Percentiles rank a stretch among this genome's conserved stretches.
These are phyloP conservation scores for Strigamia crassipes DNA, from an alignment of 2,888 invertebrate genomes.

Conservation along the genomic window DNA sequence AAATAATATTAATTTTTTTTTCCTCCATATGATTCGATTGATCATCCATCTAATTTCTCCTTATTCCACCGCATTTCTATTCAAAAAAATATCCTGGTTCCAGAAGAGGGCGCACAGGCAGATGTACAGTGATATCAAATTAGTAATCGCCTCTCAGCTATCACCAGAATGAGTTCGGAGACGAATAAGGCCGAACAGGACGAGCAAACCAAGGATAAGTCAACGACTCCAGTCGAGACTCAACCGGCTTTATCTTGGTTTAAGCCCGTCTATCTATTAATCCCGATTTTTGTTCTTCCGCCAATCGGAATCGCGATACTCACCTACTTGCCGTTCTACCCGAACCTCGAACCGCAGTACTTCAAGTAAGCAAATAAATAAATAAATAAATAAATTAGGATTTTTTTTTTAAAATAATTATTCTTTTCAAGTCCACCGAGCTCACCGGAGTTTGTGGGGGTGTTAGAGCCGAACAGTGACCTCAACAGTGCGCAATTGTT, in stretches of 20 bases:
- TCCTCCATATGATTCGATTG: not conserved
- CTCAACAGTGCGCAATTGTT: not conserved
- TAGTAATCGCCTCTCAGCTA: not conserved
- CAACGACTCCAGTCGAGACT: not conserved
- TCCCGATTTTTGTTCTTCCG: not conserved
- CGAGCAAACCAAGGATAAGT: not conserved
- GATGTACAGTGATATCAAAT: not conserved
- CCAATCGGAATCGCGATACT: not conserved
- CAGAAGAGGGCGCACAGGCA: not conserved
- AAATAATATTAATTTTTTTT: no score
- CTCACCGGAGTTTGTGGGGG: not conserved
- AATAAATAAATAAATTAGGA: no score
- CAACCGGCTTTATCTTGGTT: not conserved
- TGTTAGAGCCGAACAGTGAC: not conserved
- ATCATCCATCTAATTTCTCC: not conserved
- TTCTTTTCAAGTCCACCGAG: conserved; percentile 8
- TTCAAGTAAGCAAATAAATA: not conserved
- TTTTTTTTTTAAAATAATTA: no score
- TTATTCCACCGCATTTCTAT: not conserved
- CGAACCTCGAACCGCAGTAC: not conserved
- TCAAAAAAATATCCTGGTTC: conserved; percentile 14
- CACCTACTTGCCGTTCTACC: not conserved
- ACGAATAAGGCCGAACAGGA: not conserved
- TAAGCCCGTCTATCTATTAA: not conserved
- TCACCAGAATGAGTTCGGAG: conserved; percentile 14